Conservation (phyloP, 2,113 vertebrate genomes). For the Struthidea cinerea region DNA sequence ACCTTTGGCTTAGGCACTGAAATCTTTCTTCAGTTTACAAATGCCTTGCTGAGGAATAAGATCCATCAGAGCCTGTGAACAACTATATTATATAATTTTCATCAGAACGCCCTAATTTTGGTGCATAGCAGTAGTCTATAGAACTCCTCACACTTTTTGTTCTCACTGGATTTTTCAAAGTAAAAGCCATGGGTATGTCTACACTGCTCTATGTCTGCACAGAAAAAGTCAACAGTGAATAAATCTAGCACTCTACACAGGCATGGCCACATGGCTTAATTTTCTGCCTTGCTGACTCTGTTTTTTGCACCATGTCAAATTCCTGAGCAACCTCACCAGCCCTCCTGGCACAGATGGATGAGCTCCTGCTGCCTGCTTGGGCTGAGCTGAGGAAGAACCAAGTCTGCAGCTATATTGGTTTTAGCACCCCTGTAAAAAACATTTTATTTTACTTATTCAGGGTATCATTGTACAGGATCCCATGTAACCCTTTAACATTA, state of each 20-base stretch:
- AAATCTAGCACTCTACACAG: not conserved
- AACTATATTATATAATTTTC: not conserved
- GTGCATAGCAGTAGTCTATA: not conserved
- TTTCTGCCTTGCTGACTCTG: not conserved
- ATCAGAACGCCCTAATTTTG: not conserved
- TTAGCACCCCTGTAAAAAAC: not conserved
- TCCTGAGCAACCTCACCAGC: not conserved
- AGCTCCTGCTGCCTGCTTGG: not conserved
- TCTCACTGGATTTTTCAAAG: not conserved
- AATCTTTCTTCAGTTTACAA: not conserved
- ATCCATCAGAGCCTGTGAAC: not conserved
- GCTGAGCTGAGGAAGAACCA: not conserved
- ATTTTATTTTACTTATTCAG: not conserved
- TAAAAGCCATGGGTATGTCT: not conserved
- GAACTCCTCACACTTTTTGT: not conserved
- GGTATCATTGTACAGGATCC: not conserved
- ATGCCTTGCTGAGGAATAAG: not conserved
- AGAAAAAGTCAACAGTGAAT: not conserved
- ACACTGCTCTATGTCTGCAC: not conserved
- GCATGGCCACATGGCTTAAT: not conserved
- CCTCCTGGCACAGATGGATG: not conserved
- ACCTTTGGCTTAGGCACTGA: not conserved
- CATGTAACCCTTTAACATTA: not conserved
- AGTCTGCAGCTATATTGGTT: not conserved
- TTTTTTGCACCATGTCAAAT: not conserved